phyloP scores from a whole-genome alignment of 2,797 vertebrate species.

The Lithobates sylvaticus region DNA sequence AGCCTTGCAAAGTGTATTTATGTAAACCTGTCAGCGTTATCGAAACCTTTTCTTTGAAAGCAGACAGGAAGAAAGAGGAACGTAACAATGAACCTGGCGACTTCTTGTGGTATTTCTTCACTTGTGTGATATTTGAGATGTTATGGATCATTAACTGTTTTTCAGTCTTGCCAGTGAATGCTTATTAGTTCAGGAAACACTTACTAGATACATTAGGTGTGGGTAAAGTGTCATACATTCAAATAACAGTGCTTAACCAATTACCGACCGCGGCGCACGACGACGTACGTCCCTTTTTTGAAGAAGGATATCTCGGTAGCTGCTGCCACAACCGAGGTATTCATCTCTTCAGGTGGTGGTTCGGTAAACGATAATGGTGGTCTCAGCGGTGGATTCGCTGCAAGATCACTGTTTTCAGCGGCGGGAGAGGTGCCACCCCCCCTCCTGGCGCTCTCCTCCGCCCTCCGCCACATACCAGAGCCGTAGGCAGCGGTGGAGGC shows the following conservation, averaged over 20 bases:
- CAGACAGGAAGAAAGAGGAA: background rate
- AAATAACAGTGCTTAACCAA: background rate
- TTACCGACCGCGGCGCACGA: no score
- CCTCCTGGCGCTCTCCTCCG: no score
- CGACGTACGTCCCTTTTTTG: no score
- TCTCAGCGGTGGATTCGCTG: no score
- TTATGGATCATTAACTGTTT: constrained; percentile 8
- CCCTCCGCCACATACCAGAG: no score
- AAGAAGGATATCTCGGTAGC: no score
- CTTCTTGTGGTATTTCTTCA: background rate
- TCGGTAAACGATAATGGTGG: no score
- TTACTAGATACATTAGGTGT: background rate
- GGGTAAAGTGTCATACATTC: background rate
- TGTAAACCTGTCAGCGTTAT: background rate
- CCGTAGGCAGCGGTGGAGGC: no score
- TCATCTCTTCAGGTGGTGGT: no score
- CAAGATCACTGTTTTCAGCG: no score
- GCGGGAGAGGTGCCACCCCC: no score
- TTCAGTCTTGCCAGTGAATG: background rate
- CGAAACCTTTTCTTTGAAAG: background rate
- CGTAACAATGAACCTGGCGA: background rate
- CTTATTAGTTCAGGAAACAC: constrained; percentile 3
- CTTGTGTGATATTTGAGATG: constrained; percentile 8
- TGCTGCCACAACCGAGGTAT: no score
- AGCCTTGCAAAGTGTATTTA: background rate